Base-by-base conservation (phyloP, 2,888 invertebrate species). In the Miltochrista miniata region DNA sequence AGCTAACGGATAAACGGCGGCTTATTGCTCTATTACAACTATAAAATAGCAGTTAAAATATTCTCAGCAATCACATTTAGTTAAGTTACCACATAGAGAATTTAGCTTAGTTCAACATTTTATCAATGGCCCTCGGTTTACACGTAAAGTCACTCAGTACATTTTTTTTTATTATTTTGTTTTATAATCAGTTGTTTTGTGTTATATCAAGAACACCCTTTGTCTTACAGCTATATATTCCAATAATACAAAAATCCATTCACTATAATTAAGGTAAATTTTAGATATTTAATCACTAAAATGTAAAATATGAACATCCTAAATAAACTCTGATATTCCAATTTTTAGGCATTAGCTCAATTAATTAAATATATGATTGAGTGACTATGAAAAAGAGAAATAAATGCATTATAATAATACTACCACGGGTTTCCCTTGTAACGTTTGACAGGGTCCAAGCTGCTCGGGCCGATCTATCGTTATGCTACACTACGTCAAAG, bases 261-360 rank as follows among this genome's bases (percentile, higher is more conserved):
- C 75, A 87, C 89, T 90, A 90, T 89, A 90, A 89, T 90, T 90
- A 91, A 89, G 90, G 90, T 91, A 90, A 90, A 90, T 90, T 90
- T 91, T 90, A 90, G 90, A 89, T 90, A 90, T 89, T 90, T 90
- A 90, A 90, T 87, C 85, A 87, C 90, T 90, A 90, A 89, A 90
- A 91, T 90, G 90, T 91, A 91, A 90, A 90, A 90, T 90, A 90
- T 90, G 87, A 90, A 90, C 90, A 84, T 91, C 90, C 90, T 91
- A 90, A 91, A 91, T 91, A 91, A 91, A 91, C 90, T 91, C 91
- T 91, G 91, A 91, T 90, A 91, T 90, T 88, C 90, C 90, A 90
- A 90, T 88, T 89, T 63, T 87, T 90, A 91, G 90, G 90, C 90
- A 83, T 91, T 90, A 90, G 90, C 86, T 87, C 90, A 87, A 87